Base-by-base conservation (phyloP, 2,888 invertebrate species). In the Parnassius glacialis region DNA sequence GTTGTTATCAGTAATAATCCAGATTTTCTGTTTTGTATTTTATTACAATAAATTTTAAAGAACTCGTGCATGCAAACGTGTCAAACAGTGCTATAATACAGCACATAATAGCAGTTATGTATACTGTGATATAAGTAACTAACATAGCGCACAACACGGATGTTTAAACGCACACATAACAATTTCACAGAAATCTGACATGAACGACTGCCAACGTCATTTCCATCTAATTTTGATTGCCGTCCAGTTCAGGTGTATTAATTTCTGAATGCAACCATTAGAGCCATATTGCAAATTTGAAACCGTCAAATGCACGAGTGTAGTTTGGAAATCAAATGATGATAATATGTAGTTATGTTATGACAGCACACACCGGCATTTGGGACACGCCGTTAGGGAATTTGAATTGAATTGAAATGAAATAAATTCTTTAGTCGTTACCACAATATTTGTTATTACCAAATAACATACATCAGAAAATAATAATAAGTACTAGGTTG, bases 281-380 rank as follows among this genome's bases (percentile, higher is more conserved):
- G 64, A 67, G 67, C 68, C 66, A 64, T 65, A 65, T 63, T 64
- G 65, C 64, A 64, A 67, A 66, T 68, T 62, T 62, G 57, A 47
- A 25, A 47, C 64, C 64, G 66, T 72, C 68, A 75, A 79, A 78
- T 73, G 73, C 66, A 64, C 64, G 68, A 77, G 74, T 72, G 70
- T 73, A 75, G 78, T 79, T 82, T 74, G 75, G 75, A 75, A 82
- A 81, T 78, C 71, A 74, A 80, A 82, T 81, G 75, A 82, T 81
- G 75, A 74, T 75, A 75, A 74, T 76, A 70, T 73, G 70, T 71
- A 72, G 70, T 59, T 66, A 67, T 66, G 75, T 77, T 34, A 34
- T 1, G 79, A 74, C 78, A 75, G 70, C 68, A 68, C 68, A 73
- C 69, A 70, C 64, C 71, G 65, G 71, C 67, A 68, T 68, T 72